These are phyloP conservation scores for Ptychochromis oligacanthus DNA, from an alignment of 2,113 vertebrate genomes.

Conservation along the genomic window DNA sequence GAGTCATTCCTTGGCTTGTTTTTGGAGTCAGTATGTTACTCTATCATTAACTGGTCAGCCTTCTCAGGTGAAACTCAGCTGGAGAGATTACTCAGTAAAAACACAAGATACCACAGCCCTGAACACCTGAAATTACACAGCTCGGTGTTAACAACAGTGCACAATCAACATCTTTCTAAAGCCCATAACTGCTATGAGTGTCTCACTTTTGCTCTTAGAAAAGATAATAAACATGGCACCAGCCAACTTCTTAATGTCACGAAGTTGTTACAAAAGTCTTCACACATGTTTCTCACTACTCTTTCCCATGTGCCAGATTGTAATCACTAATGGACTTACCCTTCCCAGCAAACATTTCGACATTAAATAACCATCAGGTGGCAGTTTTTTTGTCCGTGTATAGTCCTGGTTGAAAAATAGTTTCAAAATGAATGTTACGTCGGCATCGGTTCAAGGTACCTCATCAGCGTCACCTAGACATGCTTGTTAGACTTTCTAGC, in stretches of 20 bases:
- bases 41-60: not conserved
- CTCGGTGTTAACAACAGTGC: not conserved
- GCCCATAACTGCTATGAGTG: not conserved
- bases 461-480: not conserved
- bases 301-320: too few relatives aligned
- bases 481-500: too few relatives aligned
- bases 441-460: not conserved
- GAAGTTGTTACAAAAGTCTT: not conserved
- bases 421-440: too few relatives aligned
- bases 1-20: not conserved
- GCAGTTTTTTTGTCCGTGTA: accelerated
- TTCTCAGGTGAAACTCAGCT: not conserved
- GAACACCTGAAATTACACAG: not conserved
- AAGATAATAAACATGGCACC: not conserved
- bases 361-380: not conserved
- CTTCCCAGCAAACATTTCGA: not conserved
- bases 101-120: not conserved
- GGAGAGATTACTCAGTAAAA: not conserved
- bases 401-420: not conserved
- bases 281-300: too few relatives aligned
- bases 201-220: not conserved
- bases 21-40: conserved; percentile 2
- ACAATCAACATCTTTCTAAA: not conserved
- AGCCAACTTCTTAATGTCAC: not conserved
- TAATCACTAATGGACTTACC: too few relatives aligned